Evolutionary conservation across 2,113 vertebrate species (phyloP).

Genomic region (Chaetura pelagica): DNA sequence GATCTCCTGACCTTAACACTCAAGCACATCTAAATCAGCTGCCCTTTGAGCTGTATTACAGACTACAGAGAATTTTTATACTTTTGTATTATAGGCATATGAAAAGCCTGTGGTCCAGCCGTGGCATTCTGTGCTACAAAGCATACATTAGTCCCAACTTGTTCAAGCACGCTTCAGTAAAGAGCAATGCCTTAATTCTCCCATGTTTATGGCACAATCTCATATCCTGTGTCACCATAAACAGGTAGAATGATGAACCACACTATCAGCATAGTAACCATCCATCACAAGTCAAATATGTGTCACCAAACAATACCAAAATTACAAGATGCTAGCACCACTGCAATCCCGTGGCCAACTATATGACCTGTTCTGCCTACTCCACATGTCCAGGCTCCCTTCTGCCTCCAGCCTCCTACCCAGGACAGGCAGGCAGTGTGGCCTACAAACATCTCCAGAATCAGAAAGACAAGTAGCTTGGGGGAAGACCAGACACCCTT

Average conservation of each 20-base stretch:
- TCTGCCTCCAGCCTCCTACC: background rate
- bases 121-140: background rate
- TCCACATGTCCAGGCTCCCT: background rate
- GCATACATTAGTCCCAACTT: background rate
- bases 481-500: background rate
- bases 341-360: background rate
- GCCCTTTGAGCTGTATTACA: slow-evolving; percentile 51
- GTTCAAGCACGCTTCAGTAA: background rate
- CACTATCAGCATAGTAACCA: background rate
- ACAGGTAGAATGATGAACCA: background rate
- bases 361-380: background rate
- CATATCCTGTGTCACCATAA: background rate
- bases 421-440: background rate
- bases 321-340: background rate
- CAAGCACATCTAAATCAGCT: slow-evolving; percentile 48
- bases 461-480: background rate
- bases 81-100: background rate
- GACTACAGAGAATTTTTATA: slow-evolving; percentile 17
- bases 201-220: background rate
- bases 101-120: background rate
- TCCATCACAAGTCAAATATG: background rate
- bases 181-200: background rate
- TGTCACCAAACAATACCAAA: background rate
- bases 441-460: background rate
- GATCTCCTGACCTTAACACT: slow-evolving; percentile 65